A percentile compares a stretch with the other conserved stretches of the same genome.
These are phyloP conservation scores for Esox niger DNA, from an alignment of 2,113 vertebrate genomes.

Conservation along the genomic window DNA sequence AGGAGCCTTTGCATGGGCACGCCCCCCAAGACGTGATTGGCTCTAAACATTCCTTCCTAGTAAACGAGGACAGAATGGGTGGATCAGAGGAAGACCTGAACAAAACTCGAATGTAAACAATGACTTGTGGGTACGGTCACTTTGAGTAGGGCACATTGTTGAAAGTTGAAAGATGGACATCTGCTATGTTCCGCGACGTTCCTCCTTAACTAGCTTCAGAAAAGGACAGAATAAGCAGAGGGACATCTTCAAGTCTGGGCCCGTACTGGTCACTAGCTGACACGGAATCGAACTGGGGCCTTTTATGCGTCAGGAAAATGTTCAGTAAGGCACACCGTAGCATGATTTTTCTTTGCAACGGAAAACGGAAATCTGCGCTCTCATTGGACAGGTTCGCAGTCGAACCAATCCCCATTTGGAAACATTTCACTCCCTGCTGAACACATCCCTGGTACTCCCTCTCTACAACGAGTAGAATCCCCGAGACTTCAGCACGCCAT, in stretches of 20 bases:
- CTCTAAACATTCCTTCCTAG: slow-evolving; percentile 20
- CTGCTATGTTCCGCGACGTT: too few relatives aligned
- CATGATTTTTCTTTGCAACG: too few relatives aligned
- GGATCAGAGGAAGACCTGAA: neutral
- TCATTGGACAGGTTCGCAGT: too few relatives aligned
- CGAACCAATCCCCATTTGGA: neutral
- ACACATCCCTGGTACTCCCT: neutral
- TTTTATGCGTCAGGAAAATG: too few relatives aligned
- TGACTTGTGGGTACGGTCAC: neutral
- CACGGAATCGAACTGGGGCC: neutral
- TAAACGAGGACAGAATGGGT: slow-evolving; percentile 36
- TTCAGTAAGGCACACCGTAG: too few relatives aligned
- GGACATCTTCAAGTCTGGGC: neutral
- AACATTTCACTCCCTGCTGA: neutral
- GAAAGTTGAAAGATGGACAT: too few relatives aligned
- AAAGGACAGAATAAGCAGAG: neutral
- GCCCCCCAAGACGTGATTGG: slow-evolving; percentile 8
- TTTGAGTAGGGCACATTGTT: neutral
- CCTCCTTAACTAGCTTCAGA: too few relatives aligned
- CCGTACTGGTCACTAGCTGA: neutral
- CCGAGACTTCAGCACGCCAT: neutral
- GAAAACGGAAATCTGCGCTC: too few relatives aligned
- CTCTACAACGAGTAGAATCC: neutral
- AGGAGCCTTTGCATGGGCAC: slow-evolving; percentile 23
- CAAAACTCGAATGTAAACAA: slow-evolving; percentile 24